These are phyloP conservation scores for Chrysogorgia sp. DNA, from an alignment of 92 coral and sea anemone genomes.

Conservation along the genomic window DNA sequence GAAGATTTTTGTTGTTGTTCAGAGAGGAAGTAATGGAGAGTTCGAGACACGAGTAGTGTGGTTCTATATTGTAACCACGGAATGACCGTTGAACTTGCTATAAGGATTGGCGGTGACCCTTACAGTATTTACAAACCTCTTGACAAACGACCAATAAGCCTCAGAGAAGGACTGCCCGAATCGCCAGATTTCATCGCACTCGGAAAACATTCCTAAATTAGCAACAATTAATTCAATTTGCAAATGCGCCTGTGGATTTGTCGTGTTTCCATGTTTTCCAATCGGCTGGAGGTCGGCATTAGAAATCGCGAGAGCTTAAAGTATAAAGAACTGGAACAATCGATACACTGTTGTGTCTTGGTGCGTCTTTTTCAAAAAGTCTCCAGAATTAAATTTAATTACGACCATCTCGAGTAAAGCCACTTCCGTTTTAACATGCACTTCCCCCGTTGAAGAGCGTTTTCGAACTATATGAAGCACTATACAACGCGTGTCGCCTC, in stretches of 20 bases:
- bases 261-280: background rate
- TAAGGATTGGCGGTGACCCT: background rate
- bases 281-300: background rate
- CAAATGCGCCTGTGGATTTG: background rate
- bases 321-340: constrained; percentile 13
- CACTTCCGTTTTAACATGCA: constrained; percentile 20
- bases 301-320: constrained; percentile 17
- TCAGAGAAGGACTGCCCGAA: background rate
- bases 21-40: too few species aligned
- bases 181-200: background rate
- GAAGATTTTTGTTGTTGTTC: too few species aligned
- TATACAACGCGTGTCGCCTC: too few species aligned
- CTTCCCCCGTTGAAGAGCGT: too few species aligned
- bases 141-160: background rate
- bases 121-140: background rate
- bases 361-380: background rate
- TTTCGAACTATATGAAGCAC: too few species aligned
- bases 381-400: constrained; percentile 20
- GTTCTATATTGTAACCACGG: too few species aligned
- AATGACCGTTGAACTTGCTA: too few species aligned
- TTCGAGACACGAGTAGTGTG: background rate
- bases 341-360: background rate
- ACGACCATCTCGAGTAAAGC: background rate
- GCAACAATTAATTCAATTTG: background rate
- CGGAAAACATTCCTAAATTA: background rate